Evolutionary conservation across 2,888 invertebrate species (phyloP).

Genomic region (Sphaerophoria taeniata): DNA sequence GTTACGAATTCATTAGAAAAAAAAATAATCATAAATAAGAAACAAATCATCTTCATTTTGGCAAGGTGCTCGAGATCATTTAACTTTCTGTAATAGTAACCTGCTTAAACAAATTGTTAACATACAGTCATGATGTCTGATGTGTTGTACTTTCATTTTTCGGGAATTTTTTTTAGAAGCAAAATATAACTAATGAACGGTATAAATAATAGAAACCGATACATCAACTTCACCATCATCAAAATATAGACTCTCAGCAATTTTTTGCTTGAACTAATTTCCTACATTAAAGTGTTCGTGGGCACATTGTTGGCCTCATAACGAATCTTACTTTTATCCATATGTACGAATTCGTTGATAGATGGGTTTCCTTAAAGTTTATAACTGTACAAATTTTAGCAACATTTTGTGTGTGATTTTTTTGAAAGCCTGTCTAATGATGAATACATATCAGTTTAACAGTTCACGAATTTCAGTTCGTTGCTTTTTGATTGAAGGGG

Average conservation of each 20-base stretch:
- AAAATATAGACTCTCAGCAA: neutral
- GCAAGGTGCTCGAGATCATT: constrained; percentile 33
- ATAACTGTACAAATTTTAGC: too few relatives aligned
- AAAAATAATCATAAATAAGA: neutral
- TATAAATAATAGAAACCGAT: constrained; percentile 11
- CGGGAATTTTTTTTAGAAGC: neutral
- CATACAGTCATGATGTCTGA: neutral
- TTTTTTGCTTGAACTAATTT: neutral
- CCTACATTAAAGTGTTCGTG: too few relatives aligned
- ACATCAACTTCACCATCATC: constrained; percentile 8
- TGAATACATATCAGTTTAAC: too few relatives aligned
- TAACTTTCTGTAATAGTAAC: constrained; percentile 39
- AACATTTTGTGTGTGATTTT: too few relatives aligned
- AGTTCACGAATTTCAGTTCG: too few relatives aligned
- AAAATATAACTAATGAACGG: constrained; percentile 22
- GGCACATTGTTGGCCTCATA: too few relatives aligned
- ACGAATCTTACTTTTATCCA: too few relatives aligned
- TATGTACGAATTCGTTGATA: too few relatives aligned
- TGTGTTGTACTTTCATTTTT: constrained; percentile 3
- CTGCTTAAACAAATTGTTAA: constrained; percentile 27
- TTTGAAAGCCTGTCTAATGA: too few relatives aligned
- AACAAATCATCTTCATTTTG: constrained; percentile 33
- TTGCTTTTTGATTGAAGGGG: too few relatives aligned
- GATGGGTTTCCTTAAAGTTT: too few relatives aligned
- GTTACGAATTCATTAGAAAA: constrained; percentile 1